Conservation (phyloP, 2,113 vertebrate genomes). For the Cisticola juncidis region DNA sequence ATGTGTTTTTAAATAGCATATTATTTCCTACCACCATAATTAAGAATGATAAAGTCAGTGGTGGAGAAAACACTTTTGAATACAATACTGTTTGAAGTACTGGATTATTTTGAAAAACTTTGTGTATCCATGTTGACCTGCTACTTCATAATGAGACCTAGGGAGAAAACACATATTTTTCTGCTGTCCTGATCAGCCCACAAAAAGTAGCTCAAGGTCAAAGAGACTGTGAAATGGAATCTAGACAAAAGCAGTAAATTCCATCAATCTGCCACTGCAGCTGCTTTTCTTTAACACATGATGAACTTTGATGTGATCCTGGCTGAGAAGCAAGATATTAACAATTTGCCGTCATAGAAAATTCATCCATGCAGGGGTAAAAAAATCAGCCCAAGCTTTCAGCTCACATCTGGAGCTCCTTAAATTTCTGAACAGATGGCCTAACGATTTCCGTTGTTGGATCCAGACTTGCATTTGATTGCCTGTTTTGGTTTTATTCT, state of each 20-base stretch:
- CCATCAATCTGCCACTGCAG: neutral
- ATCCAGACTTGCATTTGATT: neutral
- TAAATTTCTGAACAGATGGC: slow-evolving; percentile 28
- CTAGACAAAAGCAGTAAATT: slow-evolving; percentile 15
- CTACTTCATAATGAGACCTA: neutral
- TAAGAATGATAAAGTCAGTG: neutral
- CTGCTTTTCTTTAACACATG: slow-evolving; percentile 26
- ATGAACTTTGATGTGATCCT: slow-evolving; percentile 18
- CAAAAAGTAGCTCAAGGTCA: neutral
- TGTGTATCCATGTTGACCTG: neutral
- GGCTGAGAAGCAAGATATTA: slow-evolving; percentile 12
- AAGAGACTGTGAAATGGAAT: neutral
- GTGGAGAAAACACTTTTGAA: neutral
- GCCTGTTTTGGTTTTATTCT: neutral
- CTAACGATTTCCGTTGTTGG: neutral
- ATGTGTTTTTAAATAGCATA: neutral
- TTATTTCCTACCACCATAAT: neutral
- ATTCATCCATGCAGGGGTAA: neutral
- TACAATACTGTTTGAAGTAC: neutral
- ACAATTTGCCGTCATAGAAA: neutral
- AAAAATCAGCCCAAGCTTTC: slow-evolving; percentile 9
- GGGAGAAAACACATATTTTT: neutral
- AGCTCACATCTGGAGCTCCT: slow-evolving; percentile 34
- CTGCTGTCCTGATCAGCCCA: neutral
- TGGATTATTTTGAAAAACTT: neutral